Evolutionary conservation across 2,888 invertebrate genomes (phyloP).

Genomic region (Clunio marinus): DNA sequence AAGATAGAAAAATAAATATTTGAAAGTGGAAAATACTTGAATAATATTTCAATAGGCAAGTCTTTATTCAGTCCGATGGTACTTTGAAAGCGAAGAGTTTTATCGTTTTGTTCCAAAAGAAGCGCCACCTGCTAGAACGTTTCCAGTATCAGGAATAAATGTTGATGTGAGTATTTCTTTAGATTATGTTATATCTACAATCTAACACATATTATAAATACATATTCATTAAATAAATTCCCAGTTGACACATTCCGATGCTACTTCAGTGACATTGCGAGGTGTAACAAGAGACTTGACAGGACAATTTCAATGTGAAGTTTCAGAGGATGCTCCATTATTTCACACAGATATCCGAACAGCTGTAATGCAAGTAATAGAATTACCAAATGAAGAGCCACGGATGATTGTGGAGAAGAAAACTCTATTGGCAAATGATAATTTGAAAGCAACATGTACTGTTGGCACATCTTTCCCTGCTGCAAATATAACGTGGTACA

Average conservation of each 20-base stretch:
- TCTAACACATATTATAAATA: background rate
- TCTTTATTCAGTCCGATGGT: slow-evolving; percentile 63
- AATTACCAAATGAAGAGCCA: slow-evolving; percentile 55
- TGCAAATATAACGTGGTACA: slow-evolving; percentile 57
- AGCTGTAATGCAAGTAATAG: slow-evolving; percentile 56
- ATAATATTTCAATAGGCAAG: slow-evolving; percentile 47
- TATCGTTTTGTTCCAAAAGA: slow-evolving; percentile 61
- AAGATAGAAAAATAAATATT: slow-evolving; percentile 38
- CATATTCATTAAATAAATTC: slow-evolving; percentile 42
- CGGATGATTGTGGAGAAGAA: slow-evolving; percentile 55
- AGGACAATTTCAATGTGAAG: slow-evolving; percentile 57
- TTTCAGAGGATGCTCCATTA: slow-evolving; percentile 57
- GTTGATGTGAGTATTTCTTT: slow-evolving; percentile 56
- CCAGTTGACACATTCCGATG: slow-evolving; percentile 55
- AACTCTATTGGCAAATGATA: slow-evolving; percentile 53
- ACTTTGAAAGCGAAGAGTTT: slow-evolving; percentile 59
- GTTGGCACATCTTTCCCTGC: slow-evolving; percentile 56
- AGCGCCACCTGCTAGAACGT: slow-evolving; percentile 56
- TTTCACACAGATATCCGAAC: slow-evolving; percentile 57
- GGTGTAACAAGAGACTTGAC: slow-evolving; percentile 55
- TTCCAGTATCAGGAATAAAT: slow-evolving; percentile 56
- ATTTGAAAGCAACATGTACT: slow-evolving; percentile 55
- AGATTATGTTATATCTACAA: too few relatives aligned
- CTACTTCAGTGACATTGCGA: slow-evolving; percentile 54
- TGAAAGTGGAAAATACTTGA: slow-evolving; percentile 15